phyloP scores from a whole-genome alignment of 2,797 vertebrate genomes.

The Trematomus bernacchii region DNA sequence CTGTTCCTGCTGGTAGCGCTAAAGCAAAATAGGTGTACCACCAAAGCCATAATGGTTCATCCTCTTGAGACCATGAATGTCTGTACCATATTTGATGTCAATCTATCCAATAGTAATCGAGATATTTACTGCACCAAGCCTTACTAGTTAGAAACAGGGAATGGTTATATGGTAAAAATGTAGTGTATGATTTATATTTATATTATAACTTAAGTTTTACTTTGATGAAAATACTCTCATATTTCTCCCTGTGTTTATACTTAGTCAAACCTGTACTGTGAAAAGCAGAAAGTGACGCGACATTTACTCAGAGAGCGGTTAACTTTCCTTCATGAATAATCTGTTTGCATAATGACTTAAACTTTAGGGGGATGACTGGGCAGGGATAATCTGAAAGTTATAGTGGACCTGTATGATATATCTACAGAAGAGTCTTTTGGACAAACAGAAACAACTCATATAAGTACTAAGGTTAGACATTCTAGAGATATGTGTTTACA shows the following conservation, averaged over 20 bases:
- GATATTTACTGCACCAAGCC: no score
- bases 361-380: background rate
- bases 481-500: background rate
- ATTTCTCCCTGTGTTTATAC: constrained; percentile 9
- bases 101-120: no score
- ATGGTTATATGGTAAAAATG: no score
- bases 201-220: background rate
- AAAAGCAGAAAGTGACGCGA: background rate
- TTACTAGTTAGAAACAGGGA: no score
- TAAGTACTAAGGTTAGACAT: background rate
- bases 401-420: background rate
- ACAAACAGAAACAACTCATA: background rate
- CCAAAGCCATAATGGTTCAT: no score
- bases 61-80: no score
- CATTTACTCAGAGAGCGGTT: constrained; percentile 12
- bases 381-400: background rate
- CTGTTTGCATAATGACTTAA: background rate
- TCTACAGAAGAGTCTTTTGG: background rate
- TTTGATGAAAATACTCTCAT: background rate
- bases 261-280: background rate
- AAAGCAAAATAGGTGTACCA: no score
- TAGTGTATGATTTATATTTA: background rate
- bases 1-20: no score
- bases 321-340: background rate
- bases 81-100: no score